Evolutionary conservation across 1,140 invertebrate genomes (phyloP), one percentile per base, ranked within the genome.

Genomic region (Drosophila triauraria): DNA sequence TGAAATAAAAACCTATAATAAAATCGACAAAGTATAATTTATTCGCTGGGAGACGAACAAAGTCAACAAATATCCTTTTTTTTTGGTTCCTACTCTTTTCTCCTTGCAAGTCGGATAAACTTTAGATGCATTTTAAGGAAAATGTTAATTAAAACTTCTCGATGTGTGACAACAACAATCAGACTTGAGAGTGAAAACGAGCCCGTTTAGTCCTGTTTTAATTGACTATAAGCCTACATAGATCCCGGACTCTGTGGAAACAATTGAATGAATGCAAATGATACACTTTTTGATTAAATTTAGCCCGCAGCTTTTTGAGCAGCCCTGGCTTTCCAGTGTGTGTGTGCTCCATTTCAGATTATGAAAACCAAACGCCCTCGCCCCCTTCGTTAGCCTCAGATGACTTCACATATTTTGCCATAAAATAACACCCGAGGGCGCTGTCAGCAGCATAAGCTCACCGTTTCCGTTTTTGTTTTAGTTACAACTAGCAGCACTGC

Each of bases 391-490:
- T 23, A 30, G 35, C 51, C 38, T 10, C 43, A 56, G 46, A 60
- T 72, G 44, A 61, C 60, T 71, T 75, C 75, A 80, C 76, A 85
- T 85, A 75, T 86, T 86, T 76, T 86, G 71, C 75, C 59, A 86
- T 86, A 78, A 86, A 86, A 86, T 82, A 86, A 86, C 83, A 86
- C 78, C 83, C 85, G 76, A 86, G 82, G 82, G 79, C 82, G 78
- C 82, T 86, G 83, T 86, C 82, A 86, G 83, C 76, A 82, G 67
- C 82, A 86, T 82, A 86, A 82, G 82, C 82, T 76, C 64, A 75
- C 79, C 76, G 85, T 80, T 76, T 86, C 83, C 82, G 82, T 71
- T 85, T 85, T 85, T 80, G 82, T 85, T 86, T 82, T 79, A 82
- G 82, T 86, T 86, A 67, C 67, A 82, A 78, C 74, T 81, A 85